Evolutionary conservation across 2,113 vertebrate species (phyloP).

Genomic region (Sturnus vulgaris): DNA sequence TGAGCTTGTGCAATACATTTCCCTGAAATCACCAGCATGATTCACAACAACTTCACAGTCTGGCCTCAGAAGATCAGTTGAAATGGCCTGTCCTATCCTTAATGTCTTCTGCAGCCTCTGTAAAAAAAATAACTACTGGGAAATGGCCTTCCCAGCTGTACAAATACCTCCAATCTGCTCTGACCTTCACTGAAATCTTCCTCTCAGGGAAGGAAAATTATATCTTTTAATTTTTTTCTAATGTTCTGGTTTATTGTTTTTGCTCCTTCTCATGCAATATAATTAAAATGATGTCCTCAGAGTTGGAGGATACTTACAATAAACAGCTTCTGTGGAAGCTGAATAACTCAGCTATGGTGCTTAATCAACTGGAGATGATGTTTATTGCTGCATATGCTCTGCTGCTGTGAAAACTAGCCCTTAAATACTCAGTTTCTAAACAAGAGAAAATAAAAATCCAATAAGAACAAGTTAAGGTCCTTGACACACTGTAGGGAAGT

Average conservation of each 20-base stretch:
- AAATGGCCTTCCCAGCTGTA: background rate
- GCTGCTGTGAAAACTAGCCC: slow-evolving; percentile 29
- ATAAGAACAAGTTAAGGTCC: slow-evolving; percentile 52
- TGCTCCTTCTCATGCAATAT: slow-evolving; percentile 46
- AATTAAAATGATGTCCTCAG: slow-evolving; percentile 60
- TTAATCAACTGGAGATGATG: slow-evolving; percentile 54
- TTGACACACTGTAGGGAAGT: slow-evolving; percentile 26
- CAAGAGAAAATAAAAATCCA: slow-evolving; percentile 56
- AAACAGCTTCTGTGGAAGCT: slow-evolving; percentile 13
- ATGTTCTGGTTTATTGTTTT: slow-evolving; percentile 31
- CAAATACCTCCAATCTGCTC: background rate
- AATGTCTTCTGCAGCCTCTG: slow-evolving; percentile 1
- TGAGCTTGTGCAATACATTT: background rate
- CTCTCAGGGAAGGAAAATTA: slow-evolving; percentile 30
- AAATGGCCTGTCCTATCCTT: slow-evolving; percentile 17
- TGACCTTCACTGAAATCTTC: slow-evolving; percentile 46
- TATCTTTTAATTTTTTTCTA: slow-evolving; percentile 53
- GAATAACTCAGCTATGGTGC: slow-evolving; percentile 21
- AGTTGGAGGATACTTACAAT: slow-evolving; percentile 30
- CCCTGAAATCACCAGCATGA: slow-evolving; percentile 18
- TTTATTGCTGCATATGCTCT: slow-evolving; percentile 31
- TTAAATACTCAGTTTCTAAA: slow-evolving; percentile 12
- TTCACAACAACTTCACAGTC: slow-evolving; percentile 7
- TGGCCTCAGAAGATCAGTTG: slow-evolving; percentile 22
- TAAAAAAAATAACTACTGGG: background rate